Evolutionary conservation across 2,113 vertebrate species (phyloP).

Genomic region (Eidolon helvum): DNA sequence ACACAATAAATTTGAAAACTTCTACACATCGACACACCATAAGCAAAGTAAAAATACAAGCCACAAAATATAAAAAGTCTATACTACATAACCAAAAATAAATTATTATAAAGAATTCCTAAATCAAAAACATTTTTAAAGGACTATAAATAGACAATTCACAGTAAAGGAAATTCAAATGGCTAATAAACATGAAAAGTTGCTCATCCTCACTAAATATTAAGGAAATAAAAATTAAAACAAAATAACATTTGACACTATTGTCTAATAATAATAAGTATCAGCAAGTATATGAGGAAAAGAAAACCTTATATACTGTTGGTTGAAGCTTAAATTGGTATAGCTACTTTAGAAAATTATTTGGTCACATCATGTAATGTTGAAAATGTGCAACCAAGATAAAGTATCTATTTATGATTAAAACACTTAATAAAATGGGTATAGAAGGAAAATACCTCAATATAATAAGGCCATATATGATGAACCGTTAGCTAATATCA

Average conservation of each 20-base stretch:
- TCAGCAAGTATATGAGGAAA: neutral
- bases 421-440: too few species aligned
- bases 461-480: too few species aligned
- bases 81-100: neutral
- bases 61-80: neutral
- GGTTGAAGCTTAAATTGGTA: neutral
- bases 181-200: neutral
- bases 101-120: neutral
- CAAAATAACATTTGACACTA: conserved; percentile 8
- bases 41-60: neutral
- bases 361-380: neutral
- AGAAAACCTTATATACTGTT: neutral
- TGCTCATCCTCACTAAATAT: neutral
- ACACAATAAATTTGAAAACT: neutral
- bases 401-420: too few species aligned
- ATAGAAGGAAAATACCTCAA: too few species aligned
- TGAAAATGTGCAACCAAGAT: neutral
- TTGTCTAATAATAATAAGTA: neutral
- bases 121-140: neutral
- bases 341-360: neutral
- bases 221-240: conserved; percentile 23
- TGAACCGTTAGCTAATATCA: too few species aligned
- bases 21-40: neutral
- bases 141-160: neutral
- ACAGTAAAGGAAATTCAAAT: conserved; percentile 25